Conservation (phyloP, 2,113 vertebrate genomes). For the Ammodytes dubius region DNA sequence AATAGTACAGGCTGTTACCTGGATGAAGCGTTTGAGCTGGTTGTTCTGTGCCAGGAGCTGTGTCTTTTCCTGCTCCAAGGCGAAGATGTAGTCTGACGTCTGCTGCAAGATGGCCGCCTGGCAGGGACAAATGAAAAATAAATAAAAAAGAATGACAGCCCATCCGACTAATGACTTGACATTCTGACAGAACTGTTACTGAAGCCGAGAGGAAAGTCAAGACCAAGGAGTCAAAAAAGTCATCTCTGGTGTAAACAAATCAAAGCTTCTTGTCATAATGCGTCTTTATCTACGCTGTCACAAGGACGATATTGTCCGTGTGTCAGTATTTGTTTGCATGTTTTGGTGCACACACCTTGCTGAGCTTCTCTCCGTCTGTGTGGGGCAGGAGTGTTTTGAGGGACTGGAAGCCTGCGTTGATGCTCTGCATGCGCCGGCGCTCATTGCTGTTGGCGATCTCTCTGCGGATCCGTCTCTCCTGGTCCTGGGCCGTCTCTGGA, state of each 20-base stretch:
- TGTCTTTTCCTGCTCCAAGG: constrained; percentile 98
- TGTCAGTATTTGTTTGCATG: neutral
- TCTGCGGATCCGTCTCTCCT: constrained; percentile 95
- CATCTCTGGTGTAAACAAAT: too few relatives aligned
- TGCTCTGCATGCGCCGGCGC: constrained; percentile 98
- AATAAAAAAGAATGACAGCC: neutral
- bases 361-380: constrained; percentile 97
- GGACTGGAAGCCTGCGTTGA: constrained; percentile 98
- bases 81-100: constrained; percentile 97
- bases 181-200: neutral
- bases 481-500: constrained; percentile 97
- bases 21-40: constrained; percentile 97
- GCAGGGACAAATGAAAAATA: neutral
- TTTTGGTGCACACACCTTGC: constrained; percentile 81
- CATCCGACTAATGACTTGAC: neutral
- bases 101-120: constrained; percentile 99
- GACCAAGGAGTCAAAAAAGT: too few relatives aligned
- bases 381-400: constrained; percentile 98
- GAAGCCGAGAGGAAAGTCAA: too few relatives aligned
- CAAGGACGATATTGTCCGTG: neutral
- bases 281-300: neutral
- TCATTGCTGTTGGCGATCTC: constrained; percentile 99
- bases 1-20: constrained; percentile 82
- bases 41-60: constrained; percentile 97
- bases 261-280: neutral